Evolutionary conservation across 2,113 vertebrate species (phyloP), one percentile per base, ranked within the genome.

Genomic region (Clinocottus analis): DNA sequence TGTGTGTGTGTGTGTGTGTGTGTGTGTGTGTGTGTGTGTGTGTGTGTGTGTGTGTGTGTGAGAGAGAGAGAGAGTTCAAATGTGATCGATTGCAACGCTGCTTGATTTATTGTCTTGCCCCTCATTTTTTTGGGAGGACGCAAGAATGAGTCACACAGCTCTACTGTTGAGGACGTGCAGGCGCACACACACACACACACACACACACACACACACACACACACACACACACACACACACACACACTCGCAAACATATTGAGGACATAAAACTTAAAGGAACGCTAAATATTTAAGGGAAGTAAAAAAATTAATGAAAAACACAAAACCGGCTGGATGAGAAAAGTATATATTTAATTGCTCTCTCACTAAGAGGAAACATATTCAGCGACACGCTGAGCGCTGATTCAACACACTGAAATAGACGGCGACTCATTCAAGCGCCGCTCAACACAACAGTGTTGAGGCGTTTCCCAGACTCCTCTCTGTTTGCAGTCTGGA

Each of bases 401-500:
- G 10, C 21, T 47, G 72, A 82, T 49, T 55, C 2, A 16, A 71
- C 35, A 71, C 35, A 51, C 49, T 61, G 58, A 75, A 67, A 70
- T 65, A 70, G 55, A 62, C 74, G 41, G 43, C 29, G 25, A 27
- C 39, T 4, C 11, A 33, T 56, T 82, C 27, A n/a, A n/a, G 41
- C 21, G 61, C 64, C 29, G 51, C 21, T 39, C 56, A 63, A 21
- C 41, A 53, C 63, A 16, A 69, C 67, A 64, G 65, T 61, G 65
- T 65, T 23, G 55, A n/a, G 49, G 23, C 29, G 7, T 77, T 60
- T 63, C 59, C 75, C 67, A 64, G 60, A 76, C 65, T 79, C 72
- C 47, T 72, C 47, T 71, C 72, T 58, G 73, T 84, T 87, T 82
- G 79, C 68, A 84, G 66, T 56, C 80, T 69, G 66, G 66, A 60